Evolutionary conservation across 2,888 invertebrate species (phyloP), one percentile per base, ranked within the genome.

Genomic region (Drosophila koepferae): DNA sequence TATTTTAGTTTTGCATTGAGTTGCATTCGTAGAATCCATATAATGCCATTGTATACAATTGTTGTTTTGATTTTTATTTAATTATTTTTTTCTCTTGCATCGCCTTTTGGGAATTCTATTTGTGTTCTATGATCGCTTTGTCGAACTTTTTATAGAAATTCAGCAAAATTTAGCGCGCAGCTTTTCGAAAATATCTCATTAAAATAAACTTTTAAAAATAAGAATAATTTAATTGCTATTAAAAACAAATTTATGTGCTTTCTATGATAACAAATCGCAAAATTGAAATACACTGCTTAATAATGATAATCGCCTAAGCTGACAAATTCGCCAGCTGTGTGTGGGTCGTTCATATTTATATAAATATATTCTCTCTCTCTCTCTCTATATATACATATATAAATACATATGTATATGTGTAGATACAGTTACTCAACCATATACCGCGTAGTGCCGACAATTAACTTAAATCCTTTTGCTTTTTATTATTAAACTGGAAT

Each of bases 401-500:
- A 2, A 14, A 28, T 36, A 7, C 23, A 5, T n/a, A 16, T 51
- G 3, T 28, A 14, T 40, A 5, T 48, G 18, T 28, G 2, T 34
- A 51, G 18, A 14, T 16, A 53, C 31, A 34, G 49, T 51, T 51
- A 51, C 18, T 51, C 49, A 51, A 34, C 31, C 49, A 34, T 51
- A 34, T 51, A 38, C 69, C 80, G 23, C n/a, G 59, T 36, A 48
- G 46, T 36, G 54, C 46, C 5, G 63, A 74, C 75, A 77, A 81
- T 81, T 84, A 79, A 67, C 66, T 87, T 81, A 74, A 85, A 89
- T 89, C 90, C 85, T 84, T 85, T 89, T 77, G 65, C 80, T 89
- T 87, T 85, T 85, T 85, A 85, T 77, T 84, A 77, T 79, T 83
- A 89, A 71, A 72, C 71, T 62, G 73, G 73, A 78, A 72, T 67